A percentile compares a stretch with the other conserved stretches of the same genome.
phyloP scores from a whole-genome alignment of 35 echinoderm and acorn worm genomes.

The Heliocidaris tuberculata region DNA sequence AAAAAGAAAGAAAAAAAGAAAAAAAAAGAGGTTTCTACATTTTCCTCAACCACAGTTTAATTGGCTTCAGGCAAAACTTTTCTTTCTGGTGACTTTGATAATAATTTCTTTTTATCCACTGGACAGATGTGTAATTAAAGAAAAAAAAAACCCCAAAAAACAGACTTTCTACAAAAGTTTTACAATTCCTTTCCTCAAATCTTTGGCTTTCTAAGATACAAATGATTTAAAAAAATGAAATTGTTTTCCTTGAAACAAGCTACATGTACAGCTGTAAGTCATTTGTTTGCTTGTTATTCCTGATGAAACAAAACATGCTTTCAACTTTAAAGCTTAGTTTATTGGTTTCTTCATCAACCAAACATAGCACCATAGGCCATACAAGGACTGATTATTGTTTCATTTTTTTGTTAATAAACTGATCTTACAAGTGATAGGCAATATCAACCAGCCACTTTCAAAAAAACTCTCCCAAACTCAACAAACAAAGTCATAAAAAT shows the following conservation, averaged over 20 bases:
- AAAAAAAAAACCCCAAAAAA: not conserved
- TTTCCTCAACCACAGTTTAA: too few species aligned
- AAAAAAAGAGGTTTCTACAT: too few species aligned
- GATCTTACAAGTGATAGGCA: not conserved
- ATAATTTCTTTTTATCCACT: too few species aligned
- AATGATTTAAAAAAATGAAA: not conserved
- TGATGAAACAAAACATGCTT: too few species aligned
- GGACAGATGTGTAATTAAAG: too few species aligned
- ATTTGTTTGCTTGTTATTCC: too few species aligned
- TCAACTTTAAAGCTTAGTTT: too few species aligned
- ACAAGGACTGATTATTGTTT: not conserved
- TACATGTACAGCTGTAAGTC: too few species aligned
- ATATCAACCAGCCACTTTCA: not conserved
- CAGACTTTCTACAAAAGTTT: not conserved
- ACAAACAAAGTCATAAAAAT: constrained; percentile 13
- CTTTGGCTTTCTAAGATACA: not conserved
- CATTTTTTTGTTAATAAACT: not conserved
- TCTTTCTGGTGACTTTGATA: too few species aligned
- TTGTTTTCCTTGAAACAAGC: not conserved
- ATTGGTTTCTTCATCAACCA: not conserved
- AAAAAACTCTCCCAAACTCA: not conserved
- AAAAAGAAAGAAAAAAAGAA: too few species aligned
- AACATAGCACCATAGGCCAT: not conserved
- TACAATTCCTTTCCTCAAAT: not conserved
- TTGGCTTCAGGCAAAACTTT: too few species aligned